Base-by-base conservation (phyloP, 2,797 vertebrate genomes). In the Eulemur coronatus region DNA sequence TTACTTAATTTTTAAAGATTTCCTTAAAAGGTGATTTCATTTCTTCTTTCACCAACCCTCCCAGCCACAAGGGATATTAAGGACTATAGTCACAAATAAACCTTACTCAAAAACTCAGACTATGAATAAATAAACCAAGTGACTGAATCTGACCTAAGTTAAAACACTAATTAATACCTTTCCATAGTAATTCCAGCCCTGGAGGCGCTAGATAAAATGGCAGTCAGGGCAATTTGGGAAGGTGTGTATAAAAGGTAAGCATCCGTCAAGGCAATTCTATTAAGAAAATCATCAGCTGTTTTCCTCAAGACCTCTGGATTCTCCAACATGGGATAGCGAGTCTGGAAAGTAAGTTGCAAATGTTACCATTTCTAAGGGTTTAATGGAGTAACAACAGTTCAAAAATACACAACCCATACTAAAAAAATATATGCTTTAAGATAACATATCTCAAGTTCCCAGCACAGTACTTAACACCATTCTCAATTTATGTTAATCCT, bases 281-380 rank as follows among this genome's bases (percentile, higher is more conserved):
- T 99, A 78, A 99, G 99, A 94, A 99, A 99, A 96, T 99, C 99
- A 95, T 99, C 99, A 0, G 99, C 99, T 72, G 98, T 98, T 98
- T 99, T 99, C 97, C 99, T 99, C 97, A 99, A 97, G 52, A 98
- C 98, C 98, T 99, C 99, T 12, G 99, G 99, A 98, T 99, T 99
- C 97, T 99, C 99, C 98, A 99, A 98, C 33, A 98, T 11, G 0
- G 99, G 99, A 97, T 99, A 99, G 63, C 99, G 99, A 18, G 99
- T 99, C 99, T 99, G 95, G 70, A 98, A 98, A 97, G 9, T 5
- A 98, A 98, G 50, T n/a, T 81, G 63, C 43, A 94, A 61, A 43
- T 50, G 20, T 97, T 97, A 97, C n/a, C 41, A 87, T 63, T 87
- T 93, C 48, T 97, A 41, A 89, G 38, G 35, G 30, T 82, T 95